Evolutionary conservation across 2,888 invertebrate species (phyloP).

Genomic region (Lottia gigantea): DNA sequence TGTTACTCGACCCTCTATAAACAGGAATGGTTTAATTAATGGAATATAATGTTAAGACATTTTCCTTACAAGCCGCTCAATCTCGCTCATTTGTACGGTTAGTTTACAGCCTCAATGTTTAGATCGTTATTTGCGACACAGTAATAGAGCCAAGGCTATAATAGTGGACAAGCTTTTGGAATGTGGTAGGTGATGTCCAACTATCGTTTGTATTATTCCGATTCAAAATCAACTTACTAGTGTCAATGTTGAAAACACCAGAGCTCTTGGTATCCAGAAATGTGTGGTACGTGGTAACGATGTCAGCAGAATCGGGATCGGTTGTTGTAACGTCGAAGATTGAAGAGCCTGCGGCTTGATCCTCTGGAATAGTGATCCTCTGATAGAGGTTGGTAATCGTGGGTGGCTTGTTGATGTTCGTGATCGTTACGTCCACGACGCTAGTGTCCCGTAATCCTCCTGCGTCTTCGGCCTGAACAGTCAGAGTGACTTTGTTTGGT

Average conservation of each 20-base stretch:
- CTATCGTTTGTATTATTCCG: too few species aligned
- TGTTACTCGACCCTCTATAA: not conserved
- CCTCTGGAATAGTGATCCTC: not conserved
- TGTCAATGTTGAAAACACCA: not conserved
- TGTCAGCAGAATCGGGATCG: not conserved
- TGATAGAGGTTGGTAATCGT: not conserved
- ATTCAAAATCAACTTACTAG: not conserved
- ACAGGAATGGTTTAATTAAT: too few species aligned
- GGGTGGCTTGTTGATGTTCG: not conserved
- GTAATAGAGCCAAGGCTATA: too few species aligned
- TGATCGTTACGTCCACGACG: slow-evolving; percentile 2
- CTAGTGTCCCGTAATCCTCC: slow-evolving; percentile 4
- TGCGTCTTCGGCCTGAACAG: not conserved
- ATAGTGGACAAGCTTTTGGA: too few species aligned
- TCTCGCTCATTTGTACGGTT: too few species aligned
- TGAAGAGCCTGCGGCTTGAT: not conserved
- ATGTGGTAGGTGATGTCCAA: too few species aligned
- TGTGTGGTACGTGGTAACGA: not conserved
- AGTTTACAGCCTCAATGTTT: too few species aligned
- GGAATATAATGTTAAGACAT: too few species aligned
- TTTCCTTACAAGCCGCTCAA: too few species aligned
- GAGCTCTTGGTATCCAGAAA: not conserved
- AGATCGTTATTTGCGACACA: too few species aligned
- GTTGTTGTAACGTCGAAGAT: not conserved
- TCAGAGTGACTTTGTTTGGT: not conserved